Conservation (phyloP, 1,140 invertebrate species). For the Atta colombica region DNA sequence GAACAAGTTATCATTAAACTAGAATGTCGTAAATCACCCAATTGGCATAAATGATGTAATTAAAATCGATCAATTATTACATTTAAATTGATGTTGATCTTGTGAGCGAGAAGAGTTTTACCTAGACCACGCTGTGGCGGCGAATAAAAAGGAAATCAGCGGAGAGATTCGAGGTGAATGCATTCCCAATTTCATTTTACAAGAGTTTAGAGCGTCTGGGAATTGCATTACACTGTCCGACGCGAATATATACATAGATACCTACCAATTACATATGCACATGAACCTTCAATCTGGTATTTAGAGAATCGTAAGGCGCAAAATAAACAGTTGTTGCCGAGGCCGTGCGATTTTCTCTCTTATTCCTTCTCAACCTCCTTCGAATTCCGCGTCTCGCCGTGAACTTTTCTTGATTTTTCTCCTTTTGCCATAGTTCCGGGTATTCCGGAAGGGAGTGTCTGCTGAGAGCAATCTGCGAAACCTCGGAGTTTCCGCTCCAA, state of each 20-base stretch:
- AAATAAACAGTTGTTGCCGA: slow-evolving; percentile 39
- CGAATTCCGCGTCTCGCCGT: neutral
- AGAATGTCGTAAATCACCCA: neutral
- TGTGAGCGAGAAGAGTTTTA: neutral
- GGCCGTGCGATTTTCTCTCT: neutral
- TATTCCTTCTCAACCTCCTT: neutral
- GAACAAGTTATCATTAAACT: neutral
- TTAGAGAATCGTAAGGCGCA: slow-evolving; percentile 58
- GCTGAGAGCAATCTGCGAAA: slow-evolving; percentile 85
- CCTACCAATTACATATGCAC: slow-evolving; percentile 55
- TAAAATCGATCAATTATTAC: slow-evolving; percentile 39
- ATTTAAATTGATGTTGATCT: neutral
- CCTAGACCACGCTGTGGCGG: neutral
- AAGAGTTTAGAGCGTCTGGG: slow-evolving; percentile 29
- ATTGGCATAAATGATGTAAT: neutral
- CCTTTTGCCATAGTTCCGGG: slow-evolving; percentile 75
- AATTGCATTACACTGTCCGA: slow-evolving; percentile 41
- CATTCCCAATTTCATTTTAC: slow-evolving; percentile 44
- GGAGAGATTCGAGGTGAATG: slow-evolving; percentile 38
- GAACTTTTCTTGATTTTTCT: slow-evolving; percentile 53
- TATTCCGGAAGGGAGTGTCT: slow-evolving; percentile 83
- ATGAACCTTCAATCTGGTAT: slow-evolving; percentile 48
- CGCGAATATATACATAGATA: slow-evolving; percentile 15
- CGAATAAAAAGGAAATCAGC: slow-evolving; percentile 38
- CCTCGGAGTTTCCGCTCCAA: slow-evolving; percentile 80